Evolutionary conservation across 92 coral and sea anemone species (phyloP).

Genomic region (Paragorgia papillata): DNA sequence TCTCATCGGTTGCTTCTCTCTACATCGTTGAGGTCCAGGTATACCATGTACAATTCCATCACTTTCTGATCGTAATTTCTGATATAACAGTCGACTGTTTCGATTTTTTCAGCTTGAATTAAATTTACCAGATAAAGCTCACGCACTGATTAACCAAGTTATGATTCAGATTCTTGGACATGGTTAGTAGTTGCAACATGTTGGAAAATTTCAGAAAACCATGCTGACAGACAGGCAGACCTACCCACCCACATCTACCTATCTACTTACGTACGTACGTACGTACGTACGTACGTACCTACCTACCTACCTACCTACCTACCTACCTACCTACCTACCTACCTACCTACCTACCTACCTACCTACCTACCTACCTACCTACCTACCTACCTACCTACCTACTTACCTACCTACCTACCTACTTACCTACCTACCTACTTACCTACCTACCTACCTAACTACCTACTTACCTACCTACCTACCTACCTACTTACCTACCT

Average conservation of each 20-base stretch:
- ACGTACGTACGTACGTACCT: background rate
- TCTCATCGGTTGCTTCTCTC: conserved; percentile 78
- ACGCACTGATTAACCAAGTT: conserved; percentile 64
- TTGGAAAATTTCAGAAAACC: background rate
- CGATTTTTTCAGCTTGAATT: conserved; percentile 58
- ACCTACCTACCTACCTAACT: too few species aligned
- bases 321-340: background rate
- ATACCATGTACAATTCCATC: background rate
- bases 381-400: too few species aligned
- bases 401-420: too few species aligned
- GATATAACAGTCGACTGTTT: background rate
- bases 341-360: background rate
- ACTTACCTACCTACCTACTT: too few species aligned
- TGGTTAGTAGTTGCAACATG: conserved; percentile 51
- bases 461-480: too few species aligned
- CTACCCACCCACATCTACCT: background rate
- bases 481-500: too few species aligned
- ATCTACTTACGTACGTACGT: background rate
- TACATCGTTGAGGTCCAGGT: conserved; percentile 93
- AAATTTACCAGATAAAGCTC: conserved; percentile 79
- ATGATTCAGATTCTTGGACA: conserved; percentile 90
- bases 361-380: background rate
- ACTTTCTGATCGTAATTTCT: too few species aligned
- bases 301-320: background rate
- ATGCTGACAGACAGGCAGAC: background rate